Percentiles rank a stretch among this genome's conserved stretches.
These are phyloP conservation scores for Brachyopa scutellaris DNA, from an alignment of 2,888 invertebrate species.

Conservation along the genomic window DNA sequence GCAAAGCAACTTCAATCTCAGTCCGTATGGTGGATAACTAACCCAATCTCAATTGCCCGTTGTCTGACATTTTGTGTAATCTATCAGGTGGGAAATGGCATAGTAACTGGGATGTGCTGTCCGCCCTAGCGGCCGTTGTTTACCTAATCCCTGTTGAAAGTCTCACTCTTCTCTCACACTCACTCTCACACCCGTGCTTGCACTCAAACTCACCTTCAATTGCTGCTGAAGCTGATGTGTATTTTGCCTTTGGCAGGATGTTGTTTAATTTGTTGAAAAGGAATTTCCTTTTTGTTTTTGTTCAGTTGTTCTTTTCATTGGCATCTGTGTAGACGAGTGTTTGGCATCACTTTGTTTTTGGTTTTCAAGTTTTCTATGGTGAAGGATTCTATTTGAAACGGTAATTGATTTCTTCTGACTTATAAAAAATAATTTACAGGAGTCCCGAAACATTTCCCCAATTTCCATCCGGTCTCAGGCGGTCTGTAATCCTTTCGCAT, in stretches of 20 bases:
- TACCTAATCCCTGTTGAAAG: conserved; percentile 45
- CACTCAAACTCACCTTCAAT: too few species aligned
- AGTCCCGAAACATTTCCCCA: background rate
- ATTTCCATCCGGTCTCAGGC: background rate
- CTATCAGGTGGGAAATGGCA: conserved; percentile 48
- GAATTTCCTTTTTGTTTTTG: conserved; percentile 45
- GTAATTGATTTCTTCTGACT: conserved; percentile 1
- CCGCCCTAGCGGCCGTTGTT: conserved; percentile 7
- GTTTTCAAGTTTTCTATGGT: too few species aligned
- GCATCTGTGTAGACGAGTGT: conserved; percentile 32
- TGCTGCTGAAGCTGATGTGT: too few species aligned
- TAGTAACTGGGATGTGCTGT: background rate
- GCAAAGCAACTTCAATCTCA: conserved; percentile 36
- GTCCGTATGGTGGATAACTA: conserved; percentile 44
- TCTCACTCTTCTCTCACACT: background rate
- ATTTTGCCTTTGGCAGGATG: conserved; percentile 40
- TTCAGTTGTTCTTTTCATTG: conserved; percentile 21
- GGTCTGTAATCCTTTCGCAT: conserved; percentile 41
- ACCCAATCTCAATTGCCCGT: conserved; percentile 33
- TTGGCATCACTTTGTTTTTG: conserved; percentile 17
- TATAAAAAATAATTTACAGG: background rate
- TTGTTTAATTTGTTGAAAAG: conserved; percentile 64
- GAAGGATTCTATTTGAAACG: background rate
- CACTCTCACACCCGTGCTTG: too few species aligned
- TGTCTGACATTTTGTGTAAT: conserved; percentile 49